Conservation (phyloP, 2,888 invertebrate species). For the Chromoteleia sp. region DNA sequence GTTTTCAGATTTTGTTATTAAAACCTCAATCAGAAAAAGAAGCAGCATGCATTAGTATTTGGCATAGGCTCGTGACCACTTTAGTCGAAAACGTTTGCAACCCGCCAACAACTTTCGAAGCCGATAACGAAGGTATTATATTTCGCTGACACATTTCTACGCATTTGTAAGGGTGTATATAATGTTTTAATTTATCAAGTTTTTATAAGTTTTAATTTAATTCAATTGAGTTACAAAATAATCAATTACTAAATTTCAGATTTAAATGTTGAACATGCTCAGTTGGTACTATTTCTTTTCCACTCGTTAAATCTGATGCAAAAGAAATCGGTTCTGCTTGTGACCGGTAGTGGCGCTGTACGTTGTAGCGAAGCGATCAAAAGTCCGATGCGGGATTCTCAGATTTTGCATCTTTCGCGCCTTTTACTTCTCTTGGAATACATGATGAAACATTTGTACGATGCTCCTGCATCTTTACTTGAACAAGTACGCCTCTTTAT, state of each 20-base stretch:
- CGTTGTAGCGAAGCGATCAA: slow-evolving; percentile 89
- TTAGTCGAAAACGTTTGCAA: slow-evolving; percentile 94
- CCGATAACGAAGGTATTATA: slow-evolving; percentile 90
- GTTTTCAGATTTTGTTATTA: slow-evolving; percentile 88
- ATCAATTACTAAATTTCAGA: slow-evolving; percentile 86
- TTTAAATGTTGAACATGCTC: slow-evolving; percentile 98
- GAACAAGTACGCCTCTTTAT: slow-evolving; percentile 94
- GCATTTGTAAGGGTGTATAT: too few relatives aligned
- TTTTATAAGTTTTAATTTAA: too few relatives aligned
- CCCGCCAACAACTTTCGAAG: slow-evolving; percentile 87
- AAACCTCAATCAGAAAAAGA: slow-evolving; percentile 95
- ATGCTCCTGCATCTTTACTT: slow-evolving; percentile 93
- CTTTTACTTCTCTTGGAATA: slow-evolving; percentile 95
- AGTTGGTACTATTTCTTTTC: slow-evolving; percentile 95
- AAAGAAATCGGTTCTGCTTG: slow-evolving; percentile 95
- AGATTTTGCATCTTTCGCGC: slow-evolving; percentile 93
- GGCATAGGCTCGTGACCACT: slow-evolving; percentile 95
- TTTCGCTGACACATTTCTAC: too few relatives aligned
- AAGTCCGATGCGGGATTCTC: slow-evolving; percentile 87
- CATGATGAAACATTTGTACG: slow-evolving; percentile 97
- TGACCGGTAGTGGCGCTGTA: slow-evolving; percentile 91
- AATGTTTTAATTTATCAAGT: background rate
- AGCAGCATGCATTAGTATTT: slow-evolving; percentile 94
- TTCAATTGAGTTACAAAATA: too few relatives aligned
- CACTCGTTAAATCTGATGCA: slow-evolving; percentile 98